Evolutionary conservation across 2,888 invertebrate species (phyloP).

Genomic region (Drosophila prolongata): DNA sequence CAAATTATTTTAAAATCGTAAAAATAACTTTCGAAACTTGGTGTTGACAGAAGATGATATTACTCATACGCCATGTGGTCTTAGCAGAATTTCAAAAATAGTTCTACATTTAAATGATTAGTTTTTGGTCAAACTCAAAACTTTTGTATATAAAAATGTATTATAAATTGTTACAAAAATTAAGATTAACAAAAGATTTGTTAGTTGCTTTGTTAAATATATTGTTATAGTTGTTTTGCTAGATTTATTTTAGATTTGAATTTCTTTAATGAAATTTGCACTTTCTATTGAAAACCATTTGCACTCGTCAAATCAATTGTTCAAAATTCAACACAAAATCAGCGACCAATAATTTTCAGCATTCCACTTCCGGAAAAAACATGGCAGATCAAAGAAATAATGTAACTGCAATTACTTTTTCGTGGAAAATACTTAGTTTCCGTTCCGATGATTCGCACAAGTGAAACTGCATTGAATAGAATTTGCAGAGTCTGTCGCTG

Average conservation of each 20-base stretch:
- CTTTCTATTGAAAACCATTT: conserved; percentile 7
- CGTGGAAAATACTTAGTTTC: conserved; percentile 42
- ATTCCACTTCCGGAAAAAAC: conserved; percentile 17
- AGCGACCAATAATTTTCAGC: conserved; percentile 24
- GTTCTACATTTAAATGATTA: neutral
- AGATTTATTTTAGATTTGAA: no score
- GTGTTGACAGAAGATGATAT: neutral
- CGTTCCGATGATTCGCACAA: conserved; percentile 30
- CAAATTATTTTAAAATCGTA: no score
- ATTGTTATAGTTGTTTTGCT: no score
- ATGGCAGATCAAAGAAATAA: conserved; percentile 10
- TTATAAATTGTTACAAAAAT: no score
- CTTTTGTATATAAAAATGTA: no score
- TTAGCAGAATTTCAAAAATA: neutral
- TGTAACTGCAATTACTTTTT: conserved; percentile 43
- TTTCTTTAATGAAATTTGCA: conserved; percentile 2
- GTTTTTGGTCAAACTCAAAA: no score
- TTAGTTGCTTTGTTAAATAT: no score
- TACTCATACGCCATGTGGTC: conserved; percentile 8
- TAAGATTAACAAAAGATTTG: no score
- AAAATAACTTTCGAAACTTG: no score
- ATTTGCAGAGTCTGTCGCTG: conserved; percentile 19
- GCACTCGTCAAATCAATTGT: conserved; percentile 2
- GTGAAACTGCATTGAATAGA: conserved; percentile 28
- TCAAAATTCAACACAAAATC: conserved; percentile 17